Evolutionary conservation across 2,888 invertebrate genomes (phyloP).

Genomic region (Chironomus tentans): DNA sequence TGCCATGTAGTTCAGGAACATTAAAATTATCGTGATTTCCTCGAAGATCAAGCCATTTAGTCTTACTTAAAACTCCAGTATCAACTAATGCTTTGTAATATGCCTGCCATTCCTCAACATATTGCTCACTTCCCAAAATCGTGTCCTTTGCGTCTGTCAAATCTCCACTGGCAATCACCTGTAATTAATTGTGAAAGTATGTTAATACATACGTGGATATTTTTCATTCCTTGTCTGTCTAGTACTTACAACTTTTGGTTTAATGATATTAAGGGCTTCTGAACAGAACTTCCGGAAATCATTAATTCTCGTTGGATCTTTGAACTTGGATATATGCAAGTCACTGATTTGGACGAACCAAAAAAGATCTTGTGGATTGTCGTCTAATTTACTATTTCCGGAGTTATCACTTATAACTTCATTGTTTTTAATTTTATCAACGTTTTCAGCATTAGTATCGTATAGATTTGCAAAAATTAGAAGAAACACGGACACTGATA

Average conservation of each 20-base stretch:
- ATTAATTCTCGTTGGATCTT: conserved; percentile 61
- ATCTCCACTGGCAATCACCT: conserved; percentile 62
- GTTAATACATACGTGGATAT: not conserved
- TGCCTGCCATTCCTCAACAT: conserved; percentile 70
- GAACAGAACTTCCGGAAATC: conserved; percentile 75
- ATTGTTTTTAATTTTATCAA: not conserved
- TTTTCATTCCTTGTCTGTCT: not conserved
- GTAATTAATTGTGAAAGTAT: not conserved
- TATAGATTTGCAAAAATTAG: not conserved
- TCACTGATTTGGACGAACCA: conserved; percentile 62
- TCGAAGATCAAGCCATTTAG: conserved; percentile 79
- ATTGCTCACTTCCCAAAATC: conserved; percentile 71
- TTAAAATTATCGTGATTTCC: conserved; percentile 73
- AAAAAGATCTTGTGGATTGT: not conserved
- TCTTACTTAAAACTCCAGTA: conserved; percentile 55
- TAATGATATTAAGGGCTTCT: conserved; percentile 58
- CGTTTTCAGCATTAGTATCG: not conserved
- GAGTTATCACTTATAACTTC: not conserved
- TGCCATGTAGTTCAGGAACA: conserved; percentile 30
- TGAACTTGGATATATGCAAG: conserved; percentile 78
- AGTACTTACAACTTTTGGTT: conserved; percentile 59
- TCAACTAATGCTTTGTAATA: conserved; percentile 63
- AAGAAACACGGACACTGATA: not conserved
- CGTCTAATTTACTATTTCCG: not conserved
- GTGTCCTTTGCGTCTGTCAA: conserved; percentile 77